Conservation (phyloP, 92 coral and sea anemone genomes). For the Virgularia gustaviana region DNA sequence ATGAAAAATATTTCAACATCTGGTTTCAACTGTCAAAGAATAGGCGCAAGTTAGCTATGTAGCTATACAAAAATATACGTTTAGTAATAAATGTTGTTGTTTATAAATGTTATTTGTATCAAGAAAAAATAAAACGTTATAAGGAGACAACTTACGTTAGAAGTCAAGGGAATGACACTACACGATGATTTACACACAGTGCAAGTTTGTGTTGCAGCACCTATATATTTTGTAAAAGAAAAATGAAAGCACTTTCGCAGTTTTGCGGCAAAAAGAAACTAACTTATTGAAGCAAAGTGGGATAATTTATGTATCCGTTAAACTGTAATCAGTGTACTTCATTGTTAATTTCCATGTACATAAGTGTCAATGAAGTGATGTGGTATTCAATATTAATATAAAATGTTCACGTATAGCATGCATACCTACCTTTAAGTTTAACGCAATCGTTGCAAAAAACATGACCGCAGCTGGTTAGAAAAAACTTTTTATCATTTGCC, state of each 20-base stretch:
- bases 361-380: too few species aligned
- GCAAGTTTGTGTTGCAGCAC: conserved; percentile 43
- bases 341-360: too few species aligned
- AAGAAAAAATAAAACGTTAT: not conserved
- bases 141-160: conserved; percentile 56
- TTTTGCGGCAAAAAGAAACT: too few species aligned
- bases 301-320: not conserved
- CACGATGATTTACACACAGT: conserved; percentile 70
- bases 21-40: conserved; percentile 73
- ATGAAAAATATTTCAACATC: conserved; percentile 89
- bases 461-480: conserved; percentile 92
- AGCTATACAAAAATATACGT: not conserved
- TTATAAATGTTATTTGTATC: not conserved
- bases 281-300: too few species aligned
- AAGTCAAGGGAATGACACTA: conserved; percentile 75
- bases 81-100: too few species aligned
- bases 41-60: not conserved
- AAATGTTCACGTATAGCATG: too few species aligned
- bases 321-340: too few species aligned
- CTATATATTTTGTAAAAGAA: too few species aligned
- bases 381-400: too few species aligned
- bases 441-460: conserved; percentile 86
- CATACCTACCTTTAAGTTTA: too few species aligned
- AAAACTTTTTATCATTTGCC: conserved; percentile 64
- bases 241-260: too few species aligned